Percentiles rank a stretch among this genome's conserved stretches.
Conservation (phyloP, 1,140 invertebrate species). For the Zaprionus taronus region DNA sequence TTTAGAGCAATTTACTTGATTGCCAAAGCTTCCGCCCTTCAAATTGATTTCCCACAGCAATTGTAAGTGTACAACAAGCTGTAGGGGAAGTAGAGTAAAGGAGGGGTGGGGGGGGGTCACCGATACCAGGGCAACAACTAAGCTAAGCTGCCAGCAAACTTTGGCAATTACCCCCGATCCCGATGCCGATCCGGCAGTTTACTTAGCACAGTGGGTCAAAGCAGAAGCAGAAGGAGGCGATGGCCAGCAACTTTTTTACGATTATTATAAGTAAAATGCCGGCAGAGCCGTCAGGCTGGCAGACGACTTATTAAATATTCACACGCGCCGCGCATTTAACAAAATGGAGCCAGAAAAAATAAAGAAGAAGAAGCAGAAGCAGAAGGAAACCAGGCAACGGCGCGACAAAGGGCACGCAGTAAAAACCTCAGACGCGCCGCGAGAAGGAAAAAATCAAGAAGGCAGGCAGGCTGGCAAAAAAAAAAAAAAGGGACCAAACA, state of each 20-base stretch:
- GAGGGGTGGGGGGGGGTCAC: not conserved
- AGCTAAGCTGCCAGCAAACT: constrained; percentile 72
- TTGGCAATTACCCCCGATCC: constrained; percentile 74
- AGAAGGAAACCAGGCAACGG: constrained; percentile 37
- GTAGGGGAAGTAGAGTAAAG: no score
- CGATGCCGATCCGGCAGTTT: constrained; percentile 56
- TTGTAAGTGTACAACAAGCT: constrained; percentile 32
- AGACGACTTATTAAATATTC: constrained; percentile 81
- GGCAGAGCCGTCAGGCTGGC: constrained; percentile 46
- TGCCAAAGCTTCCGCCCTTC: constrained; percentile 60
- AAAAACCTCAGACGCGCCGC: constrained; percentile 31
- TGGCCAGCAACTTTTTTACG: constrained; percentile 76
- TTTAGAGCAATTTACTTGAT: constrained; percentile 62
- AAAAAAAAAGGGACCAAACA: constrained; percentile 69
- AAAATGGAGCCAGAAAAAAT: constrained; percentile 69
- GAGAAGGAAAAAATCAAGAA: constrained; percentile 21
- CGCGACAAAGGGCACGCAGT: constrained; percentile 14
- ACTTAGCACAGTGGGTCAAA: constrained; percentile 60
- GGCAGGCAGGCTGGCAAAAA: constrained; percentile 15
- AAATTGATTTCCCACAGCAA: constrained; percentile 79
- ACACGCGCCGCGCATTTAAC: constrained; percentile 83
- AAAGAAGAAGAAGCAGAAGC: constrained; percentile 23
- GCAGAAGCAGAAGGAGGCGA: constrained; percentile 10
- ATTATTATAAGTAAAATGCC: constrained; percentile 79
- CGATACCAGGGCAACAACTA: constrained; percentile 51